These are phyloP conservation scores for Eutolmus rufibarbis DNA, from an alignment of 2,888 invertebrate species.

Conservation along the genomic window DNA sequence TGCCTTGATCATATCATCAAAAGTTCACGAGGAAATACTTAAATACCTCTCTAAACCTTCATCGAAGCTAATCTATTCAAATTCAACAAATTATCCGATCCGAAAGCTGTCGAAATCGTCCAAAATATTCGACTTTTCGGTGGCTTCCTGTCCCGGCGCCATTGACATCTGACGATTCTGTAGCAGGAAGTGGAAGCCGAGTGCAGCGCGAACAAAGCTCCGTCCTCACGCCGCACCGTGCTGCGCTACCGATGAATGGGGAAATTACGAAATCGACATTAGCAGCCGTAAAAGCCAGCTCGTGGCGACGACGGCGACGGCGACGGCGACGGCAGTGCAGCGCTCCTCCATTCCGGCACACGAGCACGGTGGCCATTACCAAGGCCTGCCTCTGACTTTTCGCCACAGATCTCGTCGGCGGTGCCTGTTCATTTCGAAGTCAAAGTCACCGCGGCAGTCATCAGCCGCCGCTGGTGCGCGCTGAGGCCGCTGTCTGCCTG, in stretches of 20 bases:
- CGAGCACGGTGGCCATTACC: slow-evolving; percentile 32
- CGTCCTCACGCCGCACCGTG: background rate
- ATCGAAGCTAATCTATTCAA: background rate
- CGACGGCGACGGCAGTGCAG: background rate
- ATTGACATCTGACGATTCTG: slow-evolving; percentile 5
- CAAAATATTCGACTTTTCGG: background rate
- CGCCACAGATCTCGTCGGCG: slow-evolving; percentile 12
- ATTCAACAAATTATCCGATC: background rate
- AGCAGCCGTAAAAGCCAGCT: background rate
- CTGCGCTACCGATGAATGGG: slow-evolving; percentile 2
- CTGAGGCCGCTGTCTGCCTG: background rate
- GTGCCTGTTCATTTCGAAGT: background rate
- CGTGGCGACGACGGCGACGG: background rate
- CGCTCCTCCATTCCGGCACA: slow-evolving; percentile 14
- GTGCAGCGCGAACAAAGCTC: background rate
- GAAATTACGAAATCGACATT: slow-evolving; percentile 20
- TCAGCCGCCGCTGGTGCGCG: background rate
- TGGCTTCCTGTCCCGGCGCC: background rate
- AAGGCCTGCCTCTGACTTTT: slow-evolving; percentile 17
- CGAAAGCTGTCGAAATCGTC: background rate
- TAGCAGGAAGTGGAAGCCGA: slow-evolving; percentile 7
- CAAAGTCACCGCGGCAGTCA: slow-evolving; percentile 1
- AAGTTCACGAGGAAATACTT: background rate
- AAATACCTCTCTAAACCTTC: background rate
- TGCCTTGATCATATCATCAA: background rate